These are phyloP conservation scores for Cabera pusaria DNA, from an alignment of 2,888 invertebrate species.

Conservation along the genomic window DNA sequence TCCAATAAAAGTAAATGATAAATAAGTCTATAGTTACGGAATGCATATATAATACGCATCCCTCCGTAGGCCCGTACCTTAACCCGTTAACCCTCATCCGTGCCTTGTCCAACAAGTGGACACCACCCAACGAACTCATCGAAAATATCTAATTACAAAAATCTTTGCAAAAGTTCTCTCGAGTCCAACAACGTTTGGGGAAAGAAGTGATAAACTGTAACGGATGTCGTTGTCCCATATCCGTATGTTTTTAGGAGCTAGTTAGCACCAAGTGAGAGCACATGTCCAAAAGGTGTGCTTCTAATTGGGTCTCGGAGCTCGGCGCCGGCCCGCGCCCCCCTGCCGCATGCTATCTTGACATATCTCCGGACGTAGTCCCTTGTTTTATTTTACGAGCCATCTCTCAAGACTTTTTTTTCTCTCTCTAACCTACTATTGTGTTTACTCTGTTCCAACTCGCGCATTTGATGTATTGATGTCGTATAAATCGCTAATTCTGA, in stretches of 20 bases:
- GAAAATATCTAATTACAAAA: too few species aligned
- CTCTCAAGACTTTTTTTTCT: conserved; percentile 61
- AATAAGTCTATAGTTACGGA: too few species aligned
- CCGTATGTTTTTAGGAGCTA: conserved; percentile 67
- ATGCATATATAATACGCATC: too few species aligned
- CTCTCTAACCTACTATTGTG: conserved; percentile 70
- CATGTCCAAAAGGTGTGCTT: conserved; percentile 82
- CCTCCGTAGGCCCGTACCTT: too few species aligned
- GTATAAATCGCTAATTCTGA: conserved; percentile 66
- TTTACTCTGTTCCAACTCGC: conserved; percentile 61
- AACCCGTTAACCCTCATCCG: too few species aligned
- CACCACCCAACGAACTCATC: too few species aligned
- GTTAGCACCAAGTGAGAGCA: conserved; percentile 73
- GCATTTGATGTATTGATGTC: conserved; percentile 69
- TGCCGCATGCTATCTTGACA: conserved; percentile 80
- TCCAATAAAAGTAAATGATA: too few species aligned
- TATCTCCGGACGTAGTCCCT: conserved; percentile 79
- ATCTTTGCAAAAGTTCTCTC: neutral
- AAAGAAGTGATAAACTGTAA: conserved; percentile 69
- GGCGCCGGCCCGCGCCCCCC: conserved; percentile 66
- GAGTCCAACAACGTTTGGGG: conserved; percentile 4
- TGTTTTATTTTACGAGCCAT: conserved; percentile 81
- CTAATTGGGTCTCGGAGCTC: conserved; percentile 78
- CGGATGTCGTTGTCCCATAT: conserved; percentile 66
- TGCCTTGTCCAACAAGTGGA: too few species aligned